phyloP scores from a whole-genome alignment of 2,888 invertebrate species.

The Cataglyphis rosenhaueri region DNA sequence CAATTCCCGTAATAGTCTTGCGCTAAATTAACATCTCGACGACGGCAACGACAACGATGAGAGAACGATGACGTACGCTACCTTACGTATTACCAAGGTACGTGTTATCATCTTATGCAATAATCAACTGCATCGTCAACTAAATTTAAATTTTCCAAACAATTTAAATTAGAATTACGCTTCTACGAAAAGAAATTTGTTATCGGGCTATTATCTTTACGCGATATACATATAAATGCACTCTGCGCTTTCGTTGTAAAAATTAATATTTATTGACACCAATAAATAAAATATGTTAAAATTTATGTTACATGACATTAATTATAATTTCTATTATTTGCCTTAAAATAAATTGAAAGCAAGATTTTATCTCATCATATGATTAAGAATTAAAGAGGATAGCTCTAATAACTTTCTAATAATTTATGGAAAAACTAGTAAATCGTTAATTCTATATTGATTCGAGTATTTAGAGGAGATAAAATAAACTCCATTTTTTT shows the following conservation, averaged over 20 bases:
- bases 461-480: background rate
- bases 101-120: conserved; percentile 19
- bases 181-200: background rate
- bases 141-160: conserved; percentile 5
- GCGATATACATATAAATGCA: background rate
- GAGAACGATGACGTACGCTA: background rate
- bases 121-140: background rate
- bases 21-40: conserved; percentile 53
- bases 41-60: background rate
- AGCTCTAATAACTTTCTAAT: background rate
- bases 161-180: background rate
- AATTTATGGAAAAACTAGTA: background rate
- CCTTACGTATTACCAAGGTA: background rate
- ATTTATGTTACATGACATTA: background rate
- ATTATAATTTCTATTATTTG: background rate
- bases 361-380: background rate
- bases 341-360: background rate
- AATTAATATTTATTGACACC: background rate
- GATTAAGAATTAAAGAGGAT: conserved; percentile 1
- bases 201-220: background rate
- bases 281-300: background rate
- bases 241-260: background rate
- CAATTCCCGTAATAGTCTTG: conserved; percentile 45
- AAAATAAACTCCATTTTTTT: background rate
- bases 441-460: background rate